phyloP scores from a whole-genome alignment of 2,888 invertebrate species.

The Brachycybe producta region DNA sequence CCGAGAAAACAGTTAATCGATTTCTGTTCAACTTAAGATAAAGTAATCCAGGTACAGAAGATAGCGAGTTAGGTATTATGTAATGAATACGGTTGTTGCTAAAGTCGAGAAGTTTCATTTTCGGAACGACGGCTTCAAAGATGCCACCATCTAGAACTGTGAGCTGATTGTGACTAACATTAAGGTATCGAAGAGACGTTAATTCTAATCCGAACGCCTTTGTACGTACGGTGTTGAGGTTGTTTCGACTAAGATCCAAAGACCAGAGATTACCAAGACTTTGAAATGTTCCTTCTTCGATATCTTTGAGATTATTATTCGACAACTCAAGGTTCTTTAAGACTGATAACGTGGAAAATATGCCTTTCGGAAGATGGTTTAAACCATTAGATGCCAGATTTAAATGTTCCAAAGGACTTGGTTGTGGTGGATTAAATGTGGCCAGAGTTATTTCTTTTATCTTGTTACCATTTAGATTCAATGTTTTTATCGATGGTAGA shows the following conservation, averaged over 20 bases:
- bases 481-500: not conserved
- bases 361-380: slow-evolving; percentile 4
- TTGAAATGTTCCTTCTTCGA: slow-evolving; percentile 21
- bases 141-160: slow-evolving; percentile 26
- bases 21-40: slow-evolving; percentile 26
- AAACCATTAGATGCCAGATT: slow-evolving; percentile 24
- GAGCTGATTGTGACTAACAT: slow-evolving; percentile 59
- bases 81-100: slow-evolving; percentile 26
- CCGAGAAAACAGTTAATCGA: slow-evolving; percentile 56
- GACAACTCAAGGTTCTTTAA: slow-evolving; percentile 28
- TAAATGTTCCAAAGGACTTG: slow-evolving; percentile 22
- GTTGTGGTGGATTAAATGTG: slow-evolving; percentile 21
- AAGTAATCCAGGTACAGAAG: slow-evolving; percentile 19
- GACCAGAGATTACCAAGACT: slow-evolving; percentile 20
- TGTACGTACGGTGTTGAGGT: slow-evolving; percentile 66
- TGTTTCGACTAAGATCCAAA: slow-evolving; percentile 47
- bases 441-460: slow-evolving; percentile 16
- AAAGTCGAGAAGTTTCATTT: slow-evolving; percentile 26
- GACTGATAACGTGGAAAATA: slow-evolving; percentile 17
- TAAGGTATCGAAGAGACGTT: slow-evolving; percentile 18
- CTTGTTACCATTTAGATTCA: slow-evolving; percentile 13
- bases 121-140: slow-evolving; percentile 21
- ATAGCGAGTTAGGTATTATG: slow-evolving; percentile 23
- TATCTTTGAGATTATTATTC: slow-evolving; percentile 22
- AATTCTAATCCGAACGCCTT: slow-evolving; percentile 68